Evolutionary conservation across 2,113 vertebrate genomes (phyloP).

Genomic region (Ictalurus furcatus): DNA sequence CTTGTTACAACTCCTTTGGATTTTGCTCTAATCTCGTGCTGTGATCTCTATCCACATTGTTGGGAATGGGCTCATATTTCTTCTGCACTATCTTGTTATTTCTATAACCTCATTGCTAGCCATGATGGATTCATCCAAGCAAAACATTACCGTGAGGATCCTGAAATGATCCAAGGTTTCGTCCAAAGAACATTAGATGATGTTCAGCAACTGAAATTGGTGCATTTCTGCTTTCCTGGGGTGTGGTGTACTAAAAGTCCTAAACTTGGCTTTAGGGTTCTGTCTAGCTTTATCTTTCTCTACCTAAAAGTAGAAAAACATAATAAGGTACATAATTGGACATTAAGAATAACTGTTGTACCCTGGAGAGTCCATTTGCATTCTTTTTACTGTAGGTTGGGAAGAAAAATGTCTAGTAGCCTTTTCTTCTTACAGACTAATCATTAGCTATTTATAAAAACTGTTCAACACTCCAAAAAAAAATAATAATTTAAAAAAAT

Average conservation of each 20-base stretch:
- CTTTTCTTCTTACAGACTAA: not conserved
- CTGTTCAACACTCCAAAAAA: not conserved
- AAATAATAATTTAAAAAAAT: not conserved
- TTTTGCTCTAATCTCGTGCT: slow-evolving; percentile 53
- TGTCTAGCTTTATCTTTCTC: not conserved
- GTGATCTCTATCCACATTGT: slow-evolving; percentile 50
- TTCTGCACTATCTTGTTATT: slow-evolving; percentile 55
- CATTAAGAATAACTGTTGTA: not conserved
- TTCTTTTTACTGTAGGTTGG: not conserved
- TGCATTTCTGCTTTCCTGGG: not conserved
- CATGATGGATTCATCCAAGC: slow-evolving; percentile 53
- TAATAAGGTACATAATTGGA: not conserved
- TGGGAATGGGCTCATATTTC: slow-evolving; percentile 56
- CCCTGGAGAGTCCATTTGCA: not conserved
- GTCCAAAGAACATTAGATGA: slow-evolving; percentile 30
- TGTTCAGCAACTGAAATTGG: slow-evolving; percentile 32
- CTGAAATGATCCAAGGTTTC: slow-evolving; percentile 47
- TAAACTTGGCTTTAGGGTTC: not conserved
- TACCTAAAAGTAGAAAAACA: not conserved
- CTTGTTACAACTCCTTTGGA: slow-evolving; percentile 41
- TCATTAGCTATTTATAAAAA: not conserved
- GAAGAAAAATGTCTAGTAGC: not conserved
- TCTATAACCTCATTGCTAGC: slow-evolving; percentile 54
- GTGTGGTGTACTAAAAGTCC: not conserved
- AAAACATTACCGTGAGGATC: slow-evolving; percentile 44